Base-by-base conservation (phyloP, 1,140 invertebrate species). In the Leptinotarsa undecemlineata region DNA sequence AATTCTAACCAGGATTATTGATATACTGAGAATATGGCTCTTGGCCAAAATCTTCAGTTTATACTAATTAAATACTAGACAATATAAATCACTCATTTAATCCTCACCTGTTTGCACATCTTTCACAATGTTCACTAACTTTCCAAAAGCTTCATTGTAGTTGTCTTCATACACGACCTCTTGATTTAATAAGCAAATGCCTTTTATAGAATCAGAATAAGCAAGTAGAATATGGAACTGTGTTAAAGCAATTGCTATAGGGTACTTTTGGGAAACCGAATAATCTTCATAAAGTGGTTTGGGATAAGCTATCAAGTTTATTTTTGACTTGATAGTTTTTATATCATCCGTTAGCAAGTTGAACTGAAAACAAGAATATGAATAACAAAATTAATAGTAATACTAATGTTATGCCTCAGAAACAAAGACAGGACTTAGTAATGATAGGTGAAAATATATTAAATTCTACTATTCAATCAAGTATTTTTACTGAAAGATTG, bases 201-300 rank as follows among this genome's bases (percentile, higher is more conserved):
- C 95, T 84, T 93, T 94, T 1, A 98, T 90, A 74, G 91, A 91
- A 84, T 97, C 92, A 4, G 89, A 86, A 83, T 95, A 98, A 42
- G 97, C 89, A 2, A 98, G 86, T 14, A 98, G 83, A 14, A 92
- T 91, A 85, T 99, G 96, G 86, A 97, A 98, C 84, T 98, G 92
- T 2, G 96, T 98, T 17, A 97, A 83, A 4, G 95, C 91, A 82
- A 98, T 93, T 0, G 92, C 89, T 6, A 93, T 85, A 0, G 96
- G 95, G 14, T 88, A 87, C 33, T 84, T 85, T 47, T 80, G 81
- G 3, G 83, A 85, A 15, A 75, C 74, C 8, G 81, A 81, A 76
- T 80, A 81, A 71, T 83, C 80, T 57, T 82, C 79, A 74, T 83
- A 83, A 19, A 78, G 20, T n/a, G 83, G 75, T 76, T 82, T 83